Conservation (phyloP, 2,888 invertebrate genomes). For the Perdita meconis region DNA sequence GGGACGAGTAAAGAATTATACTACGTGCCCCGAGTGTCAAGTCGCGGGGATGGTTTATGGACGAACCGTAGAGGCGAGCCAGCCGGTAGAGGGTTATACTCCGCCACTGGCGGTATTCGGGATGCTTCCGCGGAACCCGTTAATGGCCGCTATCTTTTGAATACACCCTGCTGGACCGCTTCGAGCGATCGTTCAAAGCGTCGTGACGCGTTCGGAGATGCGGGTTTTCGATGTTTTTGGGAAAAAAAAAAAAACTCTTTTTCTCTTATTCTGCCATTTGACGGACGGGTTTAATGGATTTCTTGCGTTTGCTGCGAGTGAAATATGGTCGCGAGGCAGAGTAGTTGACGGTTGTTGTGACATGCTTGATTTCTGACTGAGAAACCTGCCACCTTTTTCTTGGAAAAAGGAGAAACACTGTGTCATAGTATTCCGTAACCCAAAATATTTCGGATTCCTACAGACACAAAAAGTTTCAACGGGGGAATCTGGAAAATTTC, state of each 20-base stretch:
- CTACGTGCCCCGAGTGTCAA: slow-evolving; percentile 77
- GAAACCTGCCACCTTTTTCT: no score
- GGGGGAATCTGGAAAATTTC: no score
- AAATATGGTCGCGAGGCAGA: neutral
- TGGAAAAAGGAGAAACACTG: no score
- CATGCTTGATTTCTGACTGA: no score
- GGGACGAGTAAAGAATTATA: slow-evolving; percentile 74
- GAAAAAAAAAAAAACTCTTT: neutral
- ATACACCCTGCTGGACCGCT: slow-evolving; percentile 22
- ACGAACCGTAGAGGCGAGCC: slow-evolving; percentile 61
- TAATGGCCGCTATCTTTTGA: slow-evolving; percentile 66
- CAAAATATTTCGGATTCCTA: no score
- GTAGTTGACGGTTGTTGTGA: no score
- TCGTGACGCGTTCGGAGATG: neutral
- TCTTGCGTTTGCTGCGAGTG: neutral
- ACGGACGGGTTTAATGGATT: neutral
- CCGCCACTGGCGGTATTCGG: slow-evolving; percentile 36
- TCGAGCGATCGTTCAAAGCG: slow-evolving; percentile 12
- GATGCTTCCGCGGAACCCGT: slow-evolving; percentile 64
- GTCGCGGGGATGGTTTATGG: slow-evolving; percentile 72
- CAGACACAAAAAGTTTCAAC: no score
- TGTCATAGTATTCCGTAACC: no score
- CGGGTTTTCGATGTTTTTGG: neutral
- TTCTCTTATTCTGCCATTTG: neutral
- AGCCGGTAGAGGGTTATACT: slow-evolving; percentile 56